Evolutionary conservation across 2,113 vertebrate genomes (phyloP).

Genomic region (Lates calcarifer): DNA sequence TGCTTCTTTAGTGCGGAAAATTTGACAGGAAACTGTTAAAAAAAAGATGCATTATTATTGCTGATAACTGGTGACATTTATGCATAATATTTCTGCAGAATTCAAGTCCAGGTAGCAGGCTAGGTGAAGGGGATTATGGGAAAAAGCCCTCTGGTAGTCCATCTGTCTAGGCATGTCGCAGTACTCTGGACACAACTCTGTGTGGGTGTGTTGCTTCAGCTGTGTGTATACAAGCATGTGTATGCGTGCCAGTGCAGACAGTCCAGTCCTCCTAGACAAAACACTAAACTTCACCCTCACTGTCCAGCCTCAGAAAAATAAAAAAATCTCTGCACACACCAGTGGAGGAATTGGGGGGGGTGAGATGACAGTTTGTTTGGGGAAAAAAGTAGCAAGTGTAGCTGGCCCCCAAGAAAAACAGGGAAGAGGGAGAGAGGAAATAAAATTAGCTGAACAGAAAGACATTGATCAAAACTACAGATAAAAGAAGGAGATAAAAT

Average conservation of each 20-base stretch:
- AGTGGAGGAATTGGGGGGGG: not conserved
- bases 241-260: too few relatives aligned
- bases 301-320: not conserved
- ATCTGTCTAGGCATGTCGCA: constrained; percentile 65
- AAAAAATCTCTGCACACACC: not conserved
- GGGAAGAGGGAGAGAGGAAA: not conserved
- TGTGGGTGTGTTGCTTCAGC: too few relatives aligned
- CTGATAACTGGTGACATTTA: not conserved
- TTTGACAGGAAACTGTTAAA: not conserved
- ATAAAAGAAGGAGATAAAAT: constrained; percentile 40
- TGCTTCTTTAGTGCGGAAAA: not conserved
- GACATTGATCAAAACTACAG: constrained; percentile 29
- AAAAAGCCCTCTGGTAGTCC: constrained; percentile 63
- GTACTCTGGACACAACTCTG: constrained; percentile 47
- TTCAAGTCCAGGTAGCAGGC: constrained; percentile 36
- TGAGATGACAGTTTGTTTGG: constrained; percentile 1
- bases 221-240: too few relatives aligned
- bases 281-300: constrained; percentile 28
- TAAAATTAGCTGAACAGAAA: constrained; percentile 28
- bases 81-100: not conserved
- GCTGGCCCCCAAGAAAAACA: constrained; percentile 2
- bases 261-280: constrained; percentile 24
- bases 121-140: constrained; percentile 46
- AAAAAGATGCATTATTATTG: not conserved
- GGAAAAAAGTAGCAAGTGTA: not conserved